A percentile compares a stretch with the other conserved stretches of the same genome.
Evolutionary conservation across 2,888 invertebrate genomes (phyloP).

Genomic region (Ypsolopha scabrella): DNA sequence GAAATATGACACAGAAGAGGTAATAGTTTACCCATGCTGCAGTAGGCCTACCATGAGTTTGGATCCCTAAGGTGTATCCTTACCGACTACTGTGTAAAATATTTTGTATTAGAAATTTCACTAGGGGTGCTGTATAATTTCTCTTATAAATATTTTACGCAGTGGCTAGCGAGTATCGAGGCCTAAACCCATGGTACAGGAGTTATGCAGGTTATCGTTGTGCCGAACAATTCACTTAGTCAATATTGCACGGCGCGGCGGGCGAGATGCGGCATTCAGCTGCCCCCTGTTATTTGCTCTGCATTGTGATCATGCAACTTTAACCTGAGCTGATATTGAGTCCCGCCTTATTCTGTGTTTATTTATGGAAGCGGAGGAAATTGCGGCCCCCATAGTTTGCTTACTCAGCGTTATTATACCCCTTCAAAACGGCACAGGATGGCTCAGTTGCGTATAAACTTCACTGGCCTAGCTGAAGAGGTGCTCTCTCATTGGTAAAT

Average conservation of each 20-base stretch:
- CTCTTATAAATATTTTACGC: no score
- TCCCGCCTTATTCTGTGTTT: conserved; percentile 27
- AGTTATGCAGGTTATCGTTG: conserved; percentile 18
- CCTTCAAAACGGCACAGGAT: no score
- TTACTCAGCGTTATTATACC: conserved; percentile 39
- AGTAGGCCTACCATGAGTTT: conserved; percentile 9
- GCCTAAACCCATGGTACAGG: no score
- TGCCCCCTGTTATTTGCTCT: conserved; percentile 41
- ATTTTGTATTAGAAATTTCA: no score
- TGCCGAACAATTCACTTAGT: conserved; percentile 26
- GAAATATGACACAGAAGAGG: background rate
- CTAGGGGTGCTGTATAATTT: no score
- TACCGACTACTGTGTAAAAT: no score
- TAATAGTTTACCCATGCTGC: background rate
- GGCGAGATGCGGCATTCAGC: conserved; percentile 24
- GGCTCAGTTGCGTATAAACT: no score
- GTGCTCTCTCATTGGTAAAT: no score
- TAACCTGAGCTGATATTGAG: conserved; percentile 52
- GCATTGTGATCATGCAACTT: conserved; percentile 58
- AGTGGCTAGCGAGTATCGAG: no score
- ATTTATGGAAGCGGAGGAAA: conserved; percentile 34
- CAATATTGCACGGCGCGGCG: conserved; percentile 37
- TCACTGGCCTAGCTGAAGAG: no score
- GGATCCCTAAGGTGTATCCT: no score
- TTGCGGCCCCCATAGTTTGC: conserved; percentile 43